Percentiles rank a stretch among this genome's conserved stretches.
Conservation (phyloP, 1,140 invertebrate genomes). For the Pygmarrhopalites habei region DNA sequence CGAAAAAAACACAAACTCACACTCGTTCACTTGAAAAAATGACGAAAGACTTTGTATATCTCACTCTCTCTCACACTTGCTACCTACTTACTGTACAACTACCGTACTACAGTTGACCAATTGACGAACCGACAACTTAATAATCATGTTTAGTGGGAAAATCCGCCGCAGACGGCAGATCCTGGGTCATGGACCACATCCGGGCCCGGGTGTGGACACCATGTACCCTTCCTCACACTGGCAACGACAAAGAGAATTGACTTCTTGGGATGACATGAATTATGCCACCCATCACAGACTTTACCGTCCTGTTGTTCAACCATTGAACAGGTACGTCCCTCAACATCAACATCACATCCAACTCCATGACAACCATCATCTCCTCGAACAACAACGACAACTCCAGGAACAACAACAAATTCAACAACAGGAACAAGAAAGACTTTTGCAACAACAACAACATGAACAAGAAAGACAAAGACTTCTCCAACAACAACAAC, state of each 20-base stretch:
- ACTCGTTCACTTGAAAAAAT: too few relatives aligned
- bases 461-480: background rate
- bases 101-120: too few relatives aligned
- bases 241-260: background rate
- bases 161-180: background rate
- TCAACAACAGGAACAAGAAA: background rate
- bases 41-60: too few relatives aligned
- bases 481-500: background rate
- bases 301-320: background rate
- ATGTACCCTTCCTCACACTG: constrained; percentile 10
- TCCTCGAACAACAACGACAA: background rate
- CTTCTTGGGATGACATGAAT: background rate
- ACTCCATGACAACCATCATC: constrained; percentile 2
- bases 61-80: too few relatives aligned
- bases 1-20: too few relatives aligned
- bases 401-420: constrained; percentile 5
- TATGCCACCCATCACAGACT: background rate
- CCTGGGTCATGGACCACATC: background rate
- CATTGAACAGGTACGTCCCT: background rate
- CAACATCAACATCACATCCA: background rate
- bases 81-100: too few relatives aligned
- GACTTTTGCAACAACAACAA: background rate
- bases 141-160: too few relatives aligned
- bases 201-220: background rate
- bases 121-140: too few relatives aligned